Evolutionary conservation across 1,140 invertebrate species (phyloP), one percentile per base, ranked within the genome.

Genomic region (Odontomachus brunneus): DNA sequence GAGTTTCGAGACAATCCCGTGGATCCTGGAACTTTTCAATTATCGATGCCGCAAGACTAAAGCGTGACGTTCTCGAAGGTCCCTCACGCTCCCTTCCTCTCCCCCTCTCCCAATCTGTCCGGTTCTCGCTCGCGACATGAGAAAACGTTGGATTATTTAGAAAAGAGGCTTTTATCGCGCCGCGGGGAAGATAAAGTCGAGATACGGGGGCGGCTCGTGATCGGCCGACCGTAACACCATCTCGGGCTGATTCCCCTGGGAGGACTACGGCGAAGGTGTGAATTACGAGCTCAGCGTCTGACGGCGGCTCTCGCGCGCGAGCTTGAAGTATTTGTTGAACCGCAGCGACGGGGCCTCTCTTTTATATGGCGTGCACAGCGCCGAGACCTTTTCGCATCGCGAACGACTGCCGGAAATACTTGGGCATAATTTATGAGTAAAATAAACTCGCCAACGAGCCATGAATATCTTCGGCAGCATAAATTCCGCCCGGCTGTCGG

Each of bases 381-480:
- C 17, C 49, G n/a, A 24, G 29, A 17, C 22, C 60, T 29, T 44
- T 55, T 22, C 55, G 57, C 66, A 26, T 22, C 53, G 44, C 73
- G 78, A 60, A 78, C 48, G 75, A 62, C 74, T 78, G 63, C 24
- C 26, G 66, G 83, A 72, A n/a, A 72, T 81, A 84, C 75, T 72
- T 72, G 3, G 76, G n/a, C 48, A 57, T 80, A 81, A 84, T 80
- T 84, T 84, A 81, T 81, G 83, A 80, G 75, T 72, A 84, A 80
- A 80, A 81, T 84, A 84, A 84, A 81, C 62, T 84, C 67, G 38
- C 67, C 83, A 81, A 81, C 75, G 59, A 81, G 65, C 82, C 67
- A 78, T 84, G 75, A 84, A 84, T 72, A 84, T 81, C 83, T 81
- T 55, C 83, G 65, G 17, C 7, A 49, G 38, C 38, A 59, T 84